phyloP scores from a whole-genome alignment of 2,888 invertebrate genomes.

The Ctenicera cuprea region DNA sequence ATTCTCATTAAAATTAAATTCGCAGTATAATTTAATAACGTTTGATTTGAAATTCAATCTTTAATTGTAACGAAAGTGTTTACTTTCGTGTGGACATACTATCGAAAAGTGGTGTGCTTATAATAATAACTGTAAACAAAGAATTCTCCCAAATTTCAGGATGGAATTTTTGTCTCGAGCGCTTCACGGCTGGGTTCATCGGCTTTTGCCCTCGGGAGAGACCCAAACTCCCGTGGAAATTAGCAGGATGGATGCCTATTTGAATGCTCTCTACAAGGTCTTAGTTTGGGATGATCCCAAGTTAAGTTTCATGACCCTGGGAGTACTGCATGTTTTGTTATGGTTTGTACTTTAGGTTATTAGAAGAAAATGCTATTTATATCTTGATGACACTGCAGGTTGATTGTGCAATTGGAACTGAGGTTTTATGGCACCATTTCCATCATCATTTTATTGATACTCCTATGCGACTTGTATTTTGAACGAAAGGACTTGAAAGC shows the following conservation, averaged over 20 bases:
- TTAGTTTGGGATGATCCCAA: constrained; percentile 70
- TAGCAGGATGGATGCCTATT: constrained; percentile 63
- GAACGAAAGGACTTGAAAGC: constrained; percentile 53
- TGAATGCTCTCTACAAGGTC: constrained; percentile 63
- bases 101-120: constrained; percentile 7
- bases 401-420: constrained; percentile 68
- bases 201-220: constrained; percentile 27
- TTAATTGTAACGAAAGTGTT: background rate
- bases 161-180: constrained; percentile 38
- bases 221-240: constrained; percentile 14
- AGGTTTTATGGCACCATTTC: constrained; percentile 71
- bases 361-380: constrained; percentile 26
- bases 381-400: constrained; percentile 64
- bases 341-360: constrained; percentile 67
- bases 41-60: background rate
- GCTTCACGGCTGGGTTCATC: constrained; percentile 26
- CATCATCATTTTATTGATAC: constrained; percentile 63
- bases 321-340: constrained; percentile 69
- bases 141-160: constrained; percentile 14
- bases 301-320: constrained; percentile 66
- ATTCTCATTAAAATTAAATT: constrained; percentile 41
- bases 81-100: background rate
- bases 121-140: constrained; percentile 21
- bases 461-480: constrained; percentile 66
- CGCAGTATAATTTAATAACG: background rate